Conservation (phyloP, 2,113 vertebrate species). For the Indicator maculatus region DNA sequence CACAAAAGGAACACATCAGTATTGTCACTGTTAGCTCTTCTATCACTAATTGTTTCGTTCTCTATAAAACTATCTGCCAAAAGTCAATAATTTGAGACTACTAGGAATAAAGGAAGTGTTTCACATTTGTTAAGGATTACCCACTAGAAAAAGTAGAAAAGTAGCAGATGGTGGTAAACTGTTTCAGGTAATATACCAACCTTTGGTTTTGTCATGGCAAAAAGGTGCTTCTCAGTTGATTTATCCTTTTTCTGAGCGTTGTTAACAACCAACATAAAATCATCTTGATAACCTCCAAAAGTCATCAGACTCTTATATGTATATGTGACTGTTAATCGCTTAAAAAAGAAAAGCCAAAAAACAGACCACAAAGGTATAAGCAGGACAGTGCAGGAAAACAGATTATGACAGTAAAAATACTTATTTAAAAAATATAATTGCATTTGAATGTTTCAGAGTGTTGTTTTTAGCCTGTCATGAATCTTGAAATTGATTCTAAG, state of each 20-base stretch:
- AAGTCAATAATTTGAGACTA: not conserved
- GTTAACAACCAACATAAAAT: constrained; percentile 92
- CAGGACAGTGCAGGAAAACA: not conserved
- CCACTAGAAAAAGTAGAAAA: not conserved
- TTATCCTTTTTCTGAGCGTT: constrained; percentile 82
- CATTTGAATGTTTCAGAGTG: not conserved
- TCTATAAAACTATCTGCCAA: not conserved
- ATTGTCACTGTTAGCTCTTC: not conserved
- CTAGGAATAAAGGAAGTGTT: constrained; percentile 28
- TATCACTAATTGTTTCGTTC: not conserved
- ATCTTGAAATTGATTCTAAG: not conserved
- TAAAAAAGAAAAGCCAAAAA: constrained; percentile 51
- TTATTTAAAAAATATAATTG: not conserved
- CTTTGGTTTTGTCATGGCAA: constrained; percentile 90
- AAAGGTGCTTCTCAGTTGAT: constrained; percentile 88
- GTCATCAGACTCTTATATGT: constrained; percentile 88
- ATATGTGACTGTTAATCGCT: constrained; percentile 87
- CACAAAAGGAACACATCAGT: not conserved
- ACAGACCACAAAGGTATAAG: constrained; percentile 17
- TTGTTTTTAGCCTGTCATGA: not conserved
- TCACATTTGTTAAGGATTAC: constrained; percentile 8
- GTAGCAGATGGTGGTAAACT: not conserved
- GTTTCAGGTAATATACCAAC: constrained; percentile 75
- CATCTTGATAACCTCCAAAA: constrained; percentile 92
- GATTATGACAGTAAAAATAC: not conserved